phyloP scores from a whole-genome alignment of 2,797 vertebrate species.

The Buphagus erythrorhynchus region DNA sequence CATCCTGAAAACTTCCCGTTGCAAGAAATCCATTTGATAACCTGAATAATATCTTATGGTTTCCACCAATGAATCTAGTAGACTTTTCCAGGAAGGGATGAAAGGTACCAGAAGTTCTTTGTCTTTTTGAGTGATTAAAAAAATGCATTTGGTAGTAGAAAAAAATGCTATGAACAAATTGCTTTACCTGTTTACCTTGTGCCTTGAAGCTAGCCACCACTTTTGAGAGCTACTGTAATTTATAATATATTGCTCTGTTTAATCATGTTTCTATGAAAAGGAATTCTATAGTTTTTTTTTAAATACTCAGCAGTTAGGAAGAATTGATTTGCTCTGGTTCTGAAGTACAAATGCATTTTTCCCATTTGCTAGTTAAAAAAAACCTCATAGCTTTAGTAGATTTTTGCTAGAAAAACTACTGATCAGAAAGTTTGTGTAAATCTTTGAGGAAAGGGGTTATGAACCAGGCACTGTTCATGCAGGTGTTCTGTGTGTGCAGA shows the following conservation, averaged over 20 bases:
- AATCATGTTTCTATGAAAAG: background rate
- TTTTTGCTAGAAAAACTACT: background rate
- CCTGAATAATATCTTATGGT: background rate
- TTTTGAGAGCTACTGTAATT: background rate
- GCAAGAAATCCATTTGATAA: background rate
- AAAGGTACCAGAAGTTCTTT: background rate
- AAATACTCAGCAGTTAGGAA: background rate
- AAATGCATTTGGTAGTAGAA: background rate
- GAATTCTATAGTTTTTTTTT: fast-evolving
- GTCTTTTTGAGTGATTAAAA: background rate
- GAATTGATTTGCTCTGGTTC: background rate
- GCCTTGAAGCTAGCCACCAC: background rate
- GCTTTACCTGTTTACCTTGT: background rate
- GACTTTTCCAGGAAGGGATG: background rate
- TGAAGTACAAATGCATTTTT: background rate
- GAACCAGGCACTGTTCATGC: background rate
- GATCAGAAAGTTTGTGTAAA: background rate
- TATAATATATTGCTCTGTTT: background rate
- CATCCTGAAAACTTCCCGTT: background rate
- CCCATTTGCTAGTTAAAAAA: background rate
- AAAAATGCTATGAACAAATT: background rate
- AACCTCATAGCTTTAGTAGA: background rate
- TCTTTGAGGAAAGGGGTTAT: background rate
- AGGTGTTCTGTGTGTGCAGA: background rate
- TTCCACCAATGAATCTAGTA: background rate